Evolutionary conservation across 2,797 vertebrate species (phyloP), one percentile per base, ranked within the genome.

Genomic region (Peromyscus melanophrys): DNA sequence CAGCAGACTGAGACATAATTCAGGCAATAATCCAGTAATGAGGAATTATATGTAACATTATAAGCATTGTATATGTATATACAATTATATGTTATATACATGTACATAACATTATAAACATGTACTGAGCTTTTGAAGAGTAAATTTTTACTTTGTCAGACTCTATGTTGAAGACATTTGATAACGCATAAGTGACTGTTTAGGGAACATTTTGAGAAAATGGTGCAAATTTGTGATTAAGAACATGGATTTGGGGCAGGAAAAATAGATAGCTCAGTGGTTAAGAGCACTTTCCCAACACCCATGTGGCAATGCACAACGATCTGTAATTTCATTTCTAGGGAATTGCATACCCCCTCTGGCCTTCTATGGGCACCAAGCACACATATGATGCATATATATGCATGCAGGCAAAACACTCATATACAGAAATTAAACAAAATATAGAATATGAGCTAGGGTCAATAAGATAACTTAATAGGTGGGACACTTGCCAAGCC

Each of bases 171-270:
- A 75, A 17, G 27, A 59, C 1, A 25, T 80, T 92, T 84, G 40
- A 80, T 43, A 63, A 76, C 69, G 2, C 11, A 34, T 89, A 91
- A 49, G 19, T 49, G 17, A 61, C 34, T 76, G 4, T 77, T 91
- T 87, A 31, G 46, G 13, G 49, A 92, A 75, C 6, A 65, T 49
- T 95, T 93, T 85, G 37, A 21, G 16, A 94, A 92, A 25, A 78
- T 75, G 7, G 31, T 87, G 2, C 31, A 77, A 83, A 6, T 14
- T 46, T 49, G 31, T 69, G 27, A 88, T 63, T 92, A 67, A 83
- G 55, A 90, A 6, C 4, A 29, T 10, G 77, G n/a, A 12, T 5
- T 90, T 81, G 76, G 21, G 13, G 4, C 49, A 55, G 65, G 65
- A 69, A 65, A 69, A 21, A 69, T 10, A n/a, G 10, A 81, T 4